Evolutionary conservation across 2,888 invertebrate genomes (phyloP), one percentile per base, ranked within the genome.

Genomic region (Nomada fabriciana): DNA sequence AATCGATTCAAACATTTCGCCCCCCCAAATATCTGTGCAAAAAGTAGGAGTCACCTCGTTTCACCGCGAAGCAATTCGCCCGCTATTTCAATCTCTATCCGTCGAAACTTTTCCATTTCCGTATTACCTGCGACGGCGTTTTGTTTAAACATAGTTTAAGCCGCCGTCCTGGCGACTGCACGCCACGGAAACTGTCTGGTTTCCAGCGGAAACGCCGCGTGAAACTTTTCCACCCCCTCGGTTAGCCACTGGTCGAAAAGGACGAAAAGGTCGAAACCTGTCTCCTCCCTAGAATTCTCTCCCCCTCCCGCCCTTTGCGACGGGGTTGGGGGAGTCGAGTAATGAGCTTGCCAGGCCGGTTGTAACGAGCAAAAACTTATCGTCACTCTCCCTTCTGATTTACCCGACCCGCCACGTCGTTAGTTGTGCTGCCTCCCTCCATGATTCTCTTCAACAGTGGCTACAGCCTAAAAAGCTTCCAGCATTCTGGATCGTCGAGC

Each of bases 361-460:
- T 90, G 91, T 92, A 92, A 92, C 92, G 92, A 92, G 92, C 92
- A 92, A 92, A 92, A 92, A 92, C 92, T 92, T 92, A 92, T 92
- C 92, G 92, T 90, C 91, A 90, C 91, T 89, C 91, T 90, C 57
- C 47, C 90, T 88, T 85, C 91, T 91, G 92, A 92, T 92, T 92
- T 91, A 91, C 91, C 91, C 89, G 87, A 87, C 90, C 91, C 89
- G 91, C 91, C 90, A 90, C 90, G 89, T 91, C 91, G 89, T 91
- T 91, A 91, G 91, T 88, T 86, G 89, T 88, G 82, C 86, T 70
- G 76, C 76, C 75, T 72, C 73, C 84, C 63, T 68, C 65, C 75
- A 13, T 18, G 36, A 59, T 74, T 67, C 65, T 65, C 53, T 18
- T 25, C 57, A 18, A 7, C 69, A n/a, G 59, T n/a, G 20, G 52